These are phyloP conservation scores for Scolanthus callimorphus DNA, from an alignment of 92 coral and sea anemone species.

Conservation along the genomic window DNA sequence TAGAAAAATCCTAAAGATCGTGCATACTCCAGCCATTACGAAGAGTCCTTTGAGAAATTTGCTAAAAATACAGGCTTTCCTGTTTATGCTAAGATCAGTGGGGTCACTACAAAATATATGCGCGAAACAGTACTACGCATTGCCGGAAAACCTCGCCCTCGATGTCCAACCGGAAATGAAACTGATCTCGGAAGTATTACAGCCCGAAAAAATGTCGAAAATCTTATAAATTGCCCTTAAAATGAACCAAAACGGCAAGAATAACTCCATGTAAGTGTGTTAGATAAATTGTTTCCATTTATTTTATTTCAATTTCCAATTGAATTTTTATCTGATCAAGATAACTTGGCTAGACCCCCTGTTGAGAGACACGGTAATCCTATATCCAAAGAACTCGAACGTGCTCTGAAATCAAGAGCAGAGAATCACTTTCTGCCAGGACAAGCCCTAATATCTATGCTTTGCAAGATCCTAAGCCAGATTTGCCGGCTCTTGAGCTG, in stretches of 20 bases:
- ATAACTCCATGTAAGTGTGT: too few species aligned
- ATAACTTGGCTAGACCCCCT: too few species aligned
- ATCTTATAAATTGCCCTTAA: neutral
- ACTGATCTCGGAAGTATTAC: conserved; percentile 7
- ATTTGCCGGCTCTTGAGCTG: too few species aligned
- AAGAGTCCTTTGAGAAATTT: neutral
- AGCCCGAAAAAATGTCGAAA: neutral
- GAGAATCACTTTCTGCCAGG: too few species aligned
- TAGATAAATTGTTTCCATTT: too few species aligned
- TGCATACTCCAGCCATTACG: neutral
- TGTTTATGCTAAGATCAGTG: conserved; percentile 10
- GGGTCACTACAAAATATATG: conserved; percentile 1
- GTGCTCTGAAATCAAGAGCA: too few species aligned
- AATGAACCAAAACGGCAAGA: neutral
- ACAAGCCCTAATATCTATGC: too few species aligned
- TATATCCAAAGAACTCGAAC: too few species aligned
- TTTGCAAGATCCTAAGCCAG: too few species aligned
- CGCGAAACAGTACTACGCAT: conserved; percentile 15
- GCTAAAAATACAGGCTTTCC: conserved; percentile 19
- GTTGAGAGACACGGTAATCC: too few species aligned
- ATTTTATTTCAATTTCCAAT: too few species aligned
- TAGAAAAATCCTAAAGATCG: conserved; percentile 18
- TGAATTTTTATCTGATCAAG: too few species aligned
- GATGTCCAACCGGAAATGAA: conserved; percentile 18
- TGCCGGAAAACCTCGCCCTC: conserved; percentile 49